These are phyloP conservation scores for Nasonia longicornis DNA, from an alignment of 1,140 invertebrate genomes.

Conservation along the genomic window DNA sequence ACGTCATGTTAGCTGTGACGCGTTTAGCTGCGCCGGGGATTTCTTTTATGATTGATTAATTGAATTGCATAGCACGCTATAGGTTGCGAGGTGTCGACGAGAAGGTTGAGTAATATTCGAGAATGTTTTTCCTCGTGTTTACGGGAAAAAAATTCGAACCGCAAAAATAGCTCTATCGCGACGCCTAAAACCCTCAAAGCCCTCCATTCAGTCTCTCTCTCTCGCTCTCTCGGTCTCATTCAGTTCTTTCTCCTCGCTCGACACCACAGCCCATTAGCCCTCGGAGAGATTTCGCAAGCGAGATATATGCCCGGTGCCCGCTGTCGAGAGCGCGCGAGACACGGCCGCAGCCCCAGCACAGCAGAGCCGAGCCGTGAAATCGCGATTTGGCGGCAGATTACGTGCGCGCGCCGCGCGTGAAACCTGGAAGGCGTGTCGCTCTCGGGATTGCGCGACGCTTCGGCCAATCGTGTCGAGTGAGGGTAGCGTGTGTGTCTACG, in stretches of 20 bases:
- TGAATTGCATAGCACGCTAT: not conserved
- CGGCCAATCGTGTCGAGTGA: not conserved
- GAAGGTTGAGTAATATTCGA: not conserved
- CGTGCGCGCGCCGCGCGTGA: conserved; percentile 59
- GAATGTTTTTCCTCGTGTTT: too few species aligned
- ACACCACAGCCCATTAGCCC: conserved; percentile 17
- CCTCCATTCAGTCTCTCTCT: not conserved
- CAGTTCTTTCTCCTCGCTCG: not conserved
- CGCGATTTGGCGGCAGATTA: conserved; percentile 64
- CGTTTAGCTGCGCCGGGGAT: not conserved
- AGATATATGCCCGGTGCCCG: not conserved
- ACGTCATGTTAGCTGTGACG: not conserved
- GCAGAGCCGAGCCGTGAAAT: conserved; percentile 60
- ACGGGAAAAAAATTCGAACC: not conserved
- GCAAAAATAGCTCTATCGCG: not conserved
- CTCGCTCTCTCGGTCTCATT: too few species aligned
- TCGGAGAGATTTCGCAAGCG: not conserved
- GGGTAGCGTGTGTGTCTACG: not conserved
- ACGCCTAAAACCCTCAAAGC: too few species aligned
- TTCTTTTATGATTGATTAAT: conserved; percentile 1
- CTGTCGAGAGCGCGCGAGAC: not conserved
- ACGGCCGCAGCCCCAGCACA: too few species aligned
- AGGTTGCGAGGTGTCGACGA: too few species aligned
- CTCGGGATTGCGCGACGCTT: not conserved
- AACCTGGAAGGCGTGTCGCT: conserved; percentile 59